Evolutionary conservation across 1,140 invertebrate species (phyloP).

Genomic region (Drosophila parabipectinata): DNA sequence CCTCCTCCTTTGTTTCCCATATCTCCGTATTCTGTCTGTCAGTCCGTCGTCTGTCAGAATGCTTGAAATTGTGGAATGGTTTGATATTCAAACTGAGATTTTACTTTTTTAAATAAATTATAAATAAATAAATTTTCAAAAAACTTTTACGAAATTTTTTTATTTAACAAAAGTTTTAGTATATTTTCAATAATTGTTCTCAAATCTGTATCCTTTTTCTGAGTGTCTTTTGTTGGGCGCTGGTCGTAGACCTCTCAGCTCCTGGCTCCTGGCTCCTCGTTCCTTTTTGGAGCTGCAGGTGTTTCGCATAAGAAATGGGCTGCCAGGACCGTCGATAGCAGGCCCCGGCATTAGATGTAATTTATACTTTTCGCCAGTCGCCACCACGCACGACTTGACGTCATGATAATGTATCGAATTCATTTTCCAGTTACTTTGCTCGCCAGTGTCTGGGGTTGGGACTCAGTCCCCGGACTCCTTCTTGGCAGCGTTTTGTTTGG

Average conservation of each 20-base stretch:
- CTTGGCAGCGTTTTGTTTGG: conserved; percentile 68
- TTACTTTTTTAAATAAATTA: not conserved
- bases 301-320: conserved; percentile 76
- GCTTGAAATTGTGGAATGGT: not conserved
- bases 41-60: not conserved
- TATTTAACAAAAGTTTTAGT: not conserved
- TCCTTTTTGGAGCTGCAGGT: conserved; percentile 60
- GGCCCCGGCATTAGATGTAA: conserved; percentile 67
- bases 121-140: too few relatives aligned
- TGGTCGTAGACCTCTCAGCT: conserved; percentile 18
- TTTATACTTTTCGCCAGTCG: conserved; percentile 78
- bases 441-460: conserved; percentile 42
- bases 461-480: not conserved
- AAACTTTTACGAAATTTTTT: not conserved
- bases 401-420: conserved; percentile 82
- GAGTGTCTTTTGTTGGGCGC: conserved; percentile 1
- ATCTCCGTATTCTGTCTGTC: not conserved
- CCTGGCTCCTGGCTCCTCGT: not conserved
- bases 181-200: not conserved
- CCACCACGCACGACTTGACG: conserved; percentile 79
- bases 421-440: conserved; percentile 80
- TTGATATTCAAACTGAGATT: not conserved
- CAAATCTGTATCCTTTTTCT: not conserved
- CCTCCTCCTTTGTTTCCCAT: not conserved
- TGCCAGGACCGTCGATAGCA: conserved; percentile 62